These are phyloP conservation scores for Drosophila histrio DNA, from an alignment of 2,888 invertebrate genomes.

Conservation along the genomic window DNA sequence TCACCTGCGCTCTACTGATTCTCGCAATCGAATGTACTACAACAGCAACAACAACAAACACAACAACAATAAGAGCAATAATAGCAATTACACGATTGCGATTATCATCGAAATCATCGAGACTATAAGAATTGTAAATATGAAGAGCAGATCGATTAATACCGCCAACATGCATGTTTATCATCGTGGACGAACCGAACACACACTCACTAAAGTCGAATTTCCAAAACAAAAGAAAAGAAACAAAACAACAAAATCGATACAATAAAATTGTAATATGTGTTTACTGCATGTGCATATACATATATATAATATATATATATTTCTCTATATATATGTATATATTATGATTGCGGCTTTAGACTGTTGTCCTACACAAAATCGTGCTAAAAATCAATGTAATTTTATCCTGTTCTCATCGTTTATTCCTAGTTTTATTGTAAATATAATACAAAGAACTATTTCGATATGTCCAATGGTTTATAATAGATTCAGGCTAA, in stretches of 20 bases:
- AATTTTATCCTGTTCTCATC: conserved; percentile 34
- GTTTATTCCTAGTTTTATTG: conserved; percentile 37
- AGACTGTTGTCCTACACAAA: conserved; percentile 37
- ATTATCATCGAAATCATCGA: conserved; percentile 25
- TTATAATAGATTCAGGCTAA: too few species aligned
- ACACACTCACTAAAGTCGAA: conserved; percentile 30
- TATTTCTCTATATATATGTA: conserved; percentile 9
- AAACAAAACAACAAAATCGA: conserved; percentile 3
- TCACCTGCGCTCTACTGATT: conserved; percentile 50
- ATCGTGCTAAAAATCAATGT: conserved; percentile 36
- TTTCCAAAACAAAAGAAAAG: conserved; percentile 17
- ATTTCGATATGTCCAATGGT: conserved; percentile 10
- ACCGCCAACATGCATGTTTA: conserved; percentile 14
- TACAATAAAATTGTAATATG: conserved; percentile 50
- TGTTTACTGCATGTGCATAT: conserved; percentile 43
- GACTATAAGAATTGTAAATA: conserved; percentile 38
- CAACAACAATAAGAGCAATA: neutral
- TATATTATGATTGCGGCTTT: conserved; percentile 24
- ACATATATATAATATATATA: conserved; percentile 10
- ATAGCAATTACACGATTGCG: conserved; percentile 2
- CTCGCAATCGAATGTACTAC: conserved; percentile 8
- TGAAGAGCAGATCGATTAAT: conserved; percentile 30
- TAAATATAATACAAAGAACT: conserved; percentile 37
- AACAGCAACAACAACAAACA: neutral
- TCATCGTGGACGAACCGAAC: conserved; percentile 14